These are phyloP conservation scores for Diloba caeruleocephala DNA, from an alignment of 2,888 invertebrate species.

Conservation along the genomic window DNA sequence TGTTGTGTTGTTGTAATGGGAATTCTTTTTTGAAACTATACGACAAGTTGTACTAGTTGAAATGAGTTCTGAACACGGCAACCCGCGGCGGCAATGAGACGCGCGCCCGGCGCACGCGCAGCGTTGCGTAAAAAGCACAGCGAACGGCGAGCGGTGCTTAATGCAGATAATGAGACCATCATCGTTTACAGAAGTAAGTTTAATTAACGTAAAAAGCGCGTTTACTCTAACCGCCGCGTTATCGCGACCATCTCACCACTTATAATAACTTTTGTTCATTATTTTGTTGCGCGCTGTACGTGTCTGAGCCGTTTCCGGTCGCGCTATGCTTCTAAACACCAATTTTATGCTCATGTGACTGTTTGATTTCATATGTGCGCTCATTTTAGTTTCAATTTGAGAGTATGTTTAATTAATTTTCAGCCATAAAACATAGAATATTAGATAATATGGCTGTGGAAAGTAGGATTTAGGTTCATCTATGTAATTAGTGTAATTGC, in stretches of 20 bases:
- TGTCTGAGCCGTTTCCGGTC: conserved; percentile 80
- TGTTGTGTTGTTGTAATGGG: conserved; percentile 19
- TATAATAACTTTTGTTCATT: conserved; percentile 88
- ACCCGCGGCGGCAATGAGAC: conserved; percentile 30
- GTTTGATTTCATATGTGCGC: conserved; percentile 69
- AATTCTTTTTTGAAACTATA: conserved; percentile 43
- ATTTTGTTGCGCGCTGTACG: conserved; percentile 80
- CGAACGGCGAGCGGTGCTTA: conserved; percentile 69
- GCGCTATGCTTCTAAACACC: conserved; percentile 74
- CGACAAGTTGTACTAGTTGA: conserved; percentile 44
- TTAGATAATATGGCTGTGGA: conserved; percentile 58
- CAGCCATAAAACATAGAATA: conserved; percentile 60
- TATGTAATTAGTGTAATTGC: conserved; percentile 63
- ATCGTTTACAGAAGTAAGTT: conserved; percentile 87
- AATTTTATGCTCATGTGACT: conserved; percentile 80
- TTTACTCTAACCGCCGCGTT: conserved; percentile 84
- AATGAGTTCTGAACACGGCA: conserved; percentile 62
- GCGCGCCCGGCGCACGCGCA: conserved; percentile 58
- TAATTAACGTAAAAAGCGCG: conserved; percentile 89
- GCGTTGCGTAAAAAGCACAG: conserved; percentile 75
- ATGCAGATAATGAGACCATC: conserved; percentile 82
- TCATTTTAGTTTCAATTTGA: conserved; percentile 66
- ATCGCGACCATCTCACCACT: conserved; percentile 81
- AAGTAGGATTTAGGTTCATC: conserved; percentile 50
- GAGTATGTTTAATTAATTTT: conserved; percentile 75